Conservation (phyloP, 2,113 vertebrate species). For the Zapus hudsonius region DNA sequence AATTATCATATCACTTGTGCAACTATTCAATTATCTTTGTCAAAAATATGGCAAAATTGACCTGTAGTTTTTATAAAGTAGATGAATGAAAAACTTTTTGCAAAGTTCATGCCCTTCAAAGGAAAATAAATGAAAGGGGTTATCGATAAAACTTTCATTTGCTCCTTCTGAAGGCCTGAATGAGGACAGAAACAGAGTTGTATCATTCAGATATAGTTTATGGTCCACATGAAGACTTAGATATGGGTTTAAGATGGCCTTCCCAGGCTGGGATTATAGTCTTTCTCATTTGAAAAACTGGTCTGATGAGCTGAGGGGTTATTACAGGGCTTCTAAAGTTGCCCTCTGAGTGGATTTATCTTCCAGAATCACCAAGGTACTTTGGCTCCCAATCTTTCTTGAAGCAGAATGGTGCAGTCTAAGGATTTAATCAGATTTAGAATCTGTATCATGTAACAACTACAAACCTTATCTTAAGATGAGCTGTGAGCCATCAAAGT, state of each 20-base stretch:
- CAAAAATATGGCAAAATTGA: background rate
- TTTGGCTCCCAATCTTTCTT: background rate
- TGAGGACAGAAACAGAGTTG: background rate
- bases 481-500: background rate
- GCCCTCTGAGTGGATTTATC: slow-evolving; percentile 11
- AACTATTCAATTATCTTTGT: background rate
- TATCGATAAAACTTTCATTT: slow-evolving; percentile 4
- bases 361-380: background rate
- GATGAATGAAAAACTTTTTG: background rate
- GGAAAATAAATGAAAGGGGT: background rate
- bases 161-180: background rate
- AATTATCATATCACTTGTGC: background rate
- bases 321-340: background rate
- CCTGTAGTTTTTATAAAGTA: background rate
- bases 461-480: background rate
- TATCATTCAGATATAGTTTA: background rate
- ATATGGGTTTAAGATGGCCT: slow-evolving; percentile 5
- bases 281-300: slow-evolving; percentile 55
- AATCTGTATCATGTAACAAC: background rate
- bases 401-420: background rate
- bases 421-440: slow-evolving; percentile 1
- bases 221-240: background rate
- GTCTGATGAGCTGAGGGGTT: background rate
- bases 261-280: background rate
- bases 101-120: background rate